Base-by-base conservation (phyloP, 2,797 vertebrate genomes). In the Triplophysa yarkandensis region DNA sequence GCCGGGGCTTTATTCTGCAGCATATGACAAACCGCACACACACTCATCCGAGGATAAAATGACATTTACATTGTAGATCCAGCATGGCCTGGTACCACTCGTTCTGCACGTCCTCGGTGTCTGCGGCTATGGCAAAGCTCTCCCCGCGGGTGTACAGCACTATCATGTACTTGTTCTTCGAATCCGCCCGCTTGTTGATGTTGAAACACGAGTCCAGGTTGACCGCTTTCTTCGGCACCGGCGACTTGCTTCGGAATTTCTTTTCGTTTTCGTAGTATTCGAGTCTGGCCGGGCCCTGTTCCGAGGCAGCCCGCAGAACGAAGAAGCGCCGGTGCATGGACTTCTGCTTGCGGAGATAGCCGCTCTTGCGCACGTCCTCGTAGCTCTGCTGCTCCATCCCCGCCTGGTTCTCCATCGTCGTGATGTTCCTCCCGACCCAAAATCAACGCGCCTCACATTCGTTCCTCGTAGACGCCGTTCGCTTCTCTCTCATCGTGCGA, bases 281-380 rank as follows among this genome's bases (percentile, higher is more conserved):
- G 0, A 95, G 90, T 1, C 91, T 91, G 71, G 92, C 90, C 0
- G 91, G 92, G 63, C 92, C 92, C 14, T 82, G 87, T 69, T 92
- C 89, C 64, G 94, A 92, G 23, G 89, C 88, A 71, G 91, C 78
- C 72, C 94, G 88, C 73, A 94, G 89, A 83, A 94, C 93, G 86
- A 95, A 95, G 87, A 90, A 95, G 1, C 93, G 91, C 85, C 88
- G 91, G 86, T 91, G 91, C 91, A 92, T 92, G 36, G 93, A 94
- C 89, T 95, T 95, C 79, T 93, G 93, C 83, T 95, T 96, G 86
- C 92, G 89, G 88, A 95, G 91, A 82, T 94, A 94, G 32, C 94
- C 93, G 83, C 92, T 92, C 68, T 94, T 92, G 81, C 90, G 88
- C 11, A 95, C 89, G 68, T 94, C 93, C 78, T 94, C 92, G 66